Conservation (phyloP, 2,797 vertebrate genomes). For the Coluber constrictor region DNA sequence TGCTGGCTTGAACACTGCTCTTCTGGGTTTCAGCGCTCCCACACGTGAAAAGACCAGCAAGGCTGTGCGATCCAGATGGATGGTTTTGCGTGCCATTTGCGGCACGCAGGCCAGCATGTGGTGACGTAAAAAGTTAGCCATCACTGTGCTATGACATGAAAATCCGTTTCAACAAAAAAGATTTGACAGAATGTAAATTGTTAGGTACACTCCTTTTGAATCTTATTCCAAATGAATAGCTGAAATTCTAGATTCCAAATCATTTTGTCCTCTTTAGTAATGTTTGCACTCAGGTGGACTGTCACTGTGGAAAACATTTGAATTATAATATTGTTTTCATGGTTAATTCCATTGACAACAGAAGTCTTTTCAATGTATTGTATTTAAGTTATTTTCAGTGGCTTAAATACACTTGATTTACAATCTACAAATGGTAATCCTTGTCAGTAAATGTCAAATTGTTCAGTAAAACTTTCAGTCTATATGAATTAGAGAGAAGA, state of each 20-base stretch:
- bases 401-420: not conserved
- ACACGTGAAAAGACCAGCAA: too few relatives aligned
- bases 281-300: constrained; percentile 52
- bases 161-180: not conserved
- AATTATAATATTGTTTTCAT: constrained; percentile 33
- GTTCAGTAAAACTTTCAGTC: not conserved
- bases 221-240: not conserved
- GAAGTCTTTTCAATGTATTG: constrained; percentile 24
- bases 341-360: constrained; percentile 3
- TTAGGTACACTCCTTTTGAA: not conserved
- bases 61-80: too few relatives aligned
- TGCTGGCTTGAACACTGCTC: too few relatives aligned
- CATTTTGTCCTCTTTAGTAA: constrained; percentile 20
- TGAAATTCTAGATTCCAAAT: not conserved
- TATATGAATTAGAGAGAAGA: not conserved
- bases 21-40: too few relatives aligned
- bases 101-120: too few relatives aligned
- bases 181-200: not conserved
- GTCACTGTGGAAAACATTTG: not conserved
- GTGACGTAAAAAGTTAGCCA: too few relatives aligned
- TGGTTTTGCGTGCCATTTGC: too few relatives aligned
- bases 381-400: not conserved
- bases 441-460: constrained; percentile 6
- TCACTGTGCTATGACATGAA: not conserved
- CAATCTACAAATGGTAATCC: not conserved